phyloP scores from a whole-genome alignment of 2,888 invertebrate species.

The Ochropleura leucogaster region DNA sequence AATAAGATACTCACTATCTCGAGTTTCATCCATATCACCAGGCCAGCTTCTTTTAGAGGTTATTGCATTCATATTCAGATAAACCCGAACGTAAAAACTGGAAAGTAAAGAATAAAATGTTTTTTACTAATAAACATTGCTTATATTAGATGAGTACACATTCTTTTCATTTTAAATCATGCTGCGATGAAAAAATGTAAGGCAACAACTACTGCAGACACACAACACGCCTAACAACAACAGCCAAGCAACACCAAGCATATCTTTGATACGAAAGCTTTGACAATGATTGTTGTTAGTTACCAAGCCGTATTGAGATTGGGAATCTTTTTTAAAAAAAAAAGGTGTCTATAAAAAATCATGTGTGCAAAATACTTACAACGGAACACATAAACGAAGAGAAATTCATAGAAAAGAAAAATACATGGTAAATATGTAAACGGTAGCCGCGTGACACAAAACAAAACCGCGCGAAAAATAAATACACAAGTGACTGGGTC shows the following conservation, averaged over 20 bases:
- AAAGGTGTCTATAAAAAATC: neutral
- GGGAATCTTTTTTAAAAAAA: neutral
- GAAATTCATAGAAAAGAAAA: neutral
- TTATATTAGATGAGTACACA: neutral
- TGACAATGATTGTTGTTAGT: neutral
- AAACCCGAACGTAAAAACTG: slow-evolving; percentile 22
- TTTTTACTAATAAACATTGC: neutral
- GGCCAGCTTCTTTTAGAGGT: slow-evolving; percentile 71
- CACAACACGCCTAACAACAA: neutral
- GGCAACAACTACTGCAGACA: neutral
- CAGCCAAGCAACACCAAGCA: slow-evolving; percentile 14
- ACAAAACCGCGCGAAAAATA: slow-evolving; percentile 43
- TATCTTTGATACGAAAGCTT: slow-evolving; percentile 17
- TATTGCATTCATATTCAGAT: slow-evolving; percentile 68
- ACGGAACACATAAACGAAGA: neutral
- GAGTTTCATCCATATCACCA: slow-evolving; percentile 66
- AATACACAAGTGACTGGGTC: slow-evolving; percentile 3
- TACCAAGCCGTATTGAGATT: neutral
- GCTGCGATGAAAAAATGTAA: neutral
- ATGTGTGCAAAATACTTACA: slow-evolving; percentile 26
- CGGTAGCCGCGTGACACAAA: slow-evolving; percentile 24
- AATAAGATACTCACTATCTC: slow-evolving; percentile 59
- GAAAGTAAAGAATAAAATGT: slow-evolving; percentile 17
- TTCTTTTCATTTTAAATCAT: neutral
- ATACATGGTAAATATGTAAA: slow-evolving; percentile 3